Evolutionary conservation across 2,888 invertebrate species (phyloP), one percentile per base, ranked within the genome.

Genomic region (Eupithecia inturbata): DNA sequence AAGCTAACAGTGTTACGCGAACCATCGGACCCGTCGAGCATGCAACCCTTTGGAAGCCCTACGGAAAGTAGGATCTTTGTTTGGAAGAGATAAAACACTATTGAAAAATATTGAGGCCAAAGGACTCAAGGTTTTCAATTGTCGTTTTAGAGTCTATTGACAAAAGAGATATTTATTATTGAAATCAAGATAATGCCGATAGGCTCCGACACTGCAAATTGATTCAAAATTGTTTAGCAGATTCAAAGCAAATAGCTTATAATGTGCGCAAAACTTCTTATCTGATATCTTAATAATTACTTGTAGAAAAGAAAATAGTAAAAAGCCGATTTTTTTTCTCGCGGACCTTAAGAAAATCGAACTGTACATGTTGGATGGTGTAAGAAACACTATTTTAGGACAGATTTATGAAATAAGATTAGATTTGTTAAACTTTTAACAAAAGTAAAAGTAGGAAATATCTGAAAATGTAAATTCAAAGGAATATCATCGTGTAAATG

Each of bases 401-500:
- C 22, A 63, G 72, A 67, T 67, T 45, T 33, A 72, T 28, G 5
- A 49, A 63, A 49, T 63, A 49, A 62, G 41, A n/a, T 60, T 45
- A 45, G 7, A 41, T 49, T 49, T 10, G 57, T 7, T 63, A 36
- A 22, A 31, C 68, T 68, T 67, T 60, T 70, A 60, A 67, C 64
- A 73, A 62, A 67, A 9, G 49, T 36, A 31, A 49, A 60, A 73
- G 77, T 77, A 77, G 72, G 64, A 68, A 71, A 72, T 73, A 70
- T 67, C 68, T 68, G 67, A 71, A 74, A n/a, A 78, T 82, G 81
- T 81, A 77, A 75, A 80, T 80, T 77, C 73, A 76, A 80, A 74
- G 26, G 70, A 77, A 77, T 75, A 79, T 74, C 79, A 77, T 77
- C 70, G 78, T 83, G 82, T 85, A 83, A 81, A 82, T 82, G 82